A percentile compares a stretch with the other conserved stretches of the same genome.
Conservation (phyloP, 2,888 invertebrate species). For the Didymodactylos carnosus region DNA sequence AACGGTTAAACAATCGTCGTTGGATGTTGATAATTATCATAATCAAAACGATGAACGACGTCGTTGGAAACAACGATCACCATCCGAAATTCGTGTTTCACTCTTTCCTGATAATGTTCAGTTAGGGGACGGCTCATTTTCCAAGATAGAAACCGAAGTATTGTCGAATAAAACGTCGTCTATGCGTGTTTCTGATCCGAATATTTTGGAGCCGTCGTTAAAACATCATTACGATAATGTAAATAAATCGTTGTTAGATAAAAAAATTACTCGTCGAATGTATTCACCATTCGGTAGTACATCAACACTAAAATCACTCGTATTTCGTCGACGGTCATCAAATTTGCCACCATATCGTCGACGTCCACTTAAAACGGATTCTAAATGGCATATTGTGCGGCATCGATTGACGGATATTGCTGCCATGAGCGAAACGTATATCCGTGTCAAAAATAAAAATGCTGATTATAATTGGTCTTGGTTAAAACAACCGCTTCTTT, state of each 20-base stretch:
- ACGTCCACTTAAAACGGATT: not conserved
- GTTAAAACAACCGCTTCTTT: not conserved
- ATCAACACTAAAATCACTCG: not conserved
- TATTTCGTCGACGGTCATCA: not conserved
- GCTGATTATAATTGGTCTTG: not conserved
- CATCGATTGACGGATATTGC: not conserved
- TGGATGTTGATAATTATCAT: not conserved
- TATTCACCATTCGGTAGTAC: not conserved
- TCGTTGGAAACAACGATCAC: not conserved
- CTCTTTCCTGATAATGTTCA: not conserved
- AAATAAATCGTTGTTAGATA: too few species aligned
- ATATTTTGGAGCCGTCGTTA: not conserved
- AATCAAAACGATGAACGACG: not conserved
- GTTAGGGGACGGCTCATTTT: not conserved
- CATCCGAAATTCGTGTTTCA: not conserved
- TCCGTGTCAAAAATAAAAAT: not conserved
- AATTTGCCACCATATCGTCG: not conserved
- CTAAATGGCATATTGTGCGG: not conserved
- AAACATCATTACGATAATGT: too few species aligned
- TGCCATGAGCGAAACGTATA: not conserved
- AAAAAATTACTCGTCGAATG: not conserved
- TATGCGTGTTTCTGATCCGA: not conserved
- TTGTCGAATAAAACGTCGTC: not conserved
- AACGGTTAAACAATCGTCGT: not conserved
- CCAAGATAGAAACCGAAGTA: not conserved